These are phyloP conservation scores for Orchesella flavescens DNA, from an alignment of 2,888 invertebrate genomes.

Conservation along the genomic window DNA sequence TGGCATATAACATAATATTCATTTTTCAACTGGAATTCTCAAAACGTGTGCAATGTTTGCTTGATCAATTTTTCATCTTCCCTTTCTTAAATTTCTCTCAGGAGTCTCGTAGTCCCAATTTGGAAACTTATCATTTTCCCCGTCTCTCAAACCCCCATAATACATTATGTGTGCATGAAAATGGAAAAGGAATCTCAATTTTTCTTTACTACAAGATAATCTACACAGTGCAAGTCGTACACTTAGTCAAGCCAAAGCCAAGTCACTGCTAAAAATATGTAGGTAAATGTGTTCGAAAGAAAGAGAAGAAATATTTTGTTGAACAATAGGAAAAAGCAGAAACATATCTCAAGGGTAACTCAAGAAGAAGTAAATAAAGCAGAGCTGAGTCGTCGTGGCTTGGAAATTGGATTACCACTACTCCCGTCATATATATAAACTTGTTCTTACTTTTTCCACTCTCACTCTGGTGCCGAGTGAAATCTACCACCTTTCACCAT, in stretches of 20 bases:
- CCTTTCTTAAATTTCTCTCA: conserved; percentile 43
- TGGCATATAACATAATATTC: conserved; percentile 30
- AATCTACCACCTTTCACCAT: background rate
- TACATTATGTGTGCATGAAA: background rate
- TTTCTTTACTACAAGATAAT: background rate
- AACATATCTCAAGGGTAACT: conserved; percentile 36
- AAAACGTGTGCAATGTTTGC: conserved; percentile 49
- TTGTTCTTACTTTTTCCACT: background rate
- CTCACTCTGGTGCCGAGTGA: background rate
- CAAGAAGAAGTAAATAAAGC: conserved; percentile 27
- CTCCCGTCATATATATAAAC: conserved; percentile 10
- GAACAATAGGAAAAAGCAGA: conserved; percentile 15
- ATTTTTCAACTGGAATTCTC: conserved; percentile 52
- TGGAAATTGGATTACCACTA: conserved; percentile 51
- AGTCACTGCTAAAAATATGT: background rate
- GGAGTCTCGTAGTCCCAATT: conserved; percentile 31
- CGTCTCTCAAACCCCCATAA: conserved; percentile 5
- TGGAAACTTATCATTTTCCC: conserved; percentile 37
- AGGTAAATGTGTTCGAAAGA: background rate
- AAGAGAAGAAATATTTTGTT: conserved; percentile 3
- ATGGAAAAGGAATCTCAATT: background rate
- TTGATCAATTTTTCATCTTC: conserved; percentile 57
- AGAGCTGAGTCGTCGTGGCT: conserved; percentile 31
- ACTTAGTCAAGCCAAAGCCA: too few species aligned
- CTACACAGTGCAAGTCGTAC: background rate